Conservation (phyloP, 2,888 invertebrate species). For the Drosophila sordidula region DNA sequence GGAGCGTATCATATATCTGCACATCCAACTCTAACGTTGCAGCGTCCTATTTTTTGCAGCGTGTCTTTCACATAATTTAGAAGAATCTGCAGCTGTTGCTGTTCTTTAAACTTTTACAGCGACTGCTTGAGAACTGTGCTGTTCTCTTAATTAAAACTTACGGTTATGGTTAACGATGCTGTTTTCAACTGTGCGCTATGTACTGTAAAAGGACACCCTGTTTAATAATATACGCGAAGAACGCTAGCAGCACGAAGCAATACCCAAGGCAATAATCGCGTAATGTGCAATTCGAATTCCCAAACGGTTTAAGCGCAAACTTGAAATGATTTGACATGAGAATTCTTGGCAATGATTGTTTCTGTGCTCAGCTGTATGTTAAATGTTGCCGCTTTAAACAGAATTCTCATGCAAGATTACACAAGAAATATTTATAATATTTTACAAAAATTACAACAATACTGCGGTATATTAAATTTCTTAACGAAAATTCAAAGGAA, state of each 20-base stretch:
- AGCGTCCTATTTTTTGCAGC: background rate
- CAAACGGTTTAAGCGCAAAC: constrained; percentile 19
- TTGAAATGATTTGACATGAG: constrained; percentile 10
- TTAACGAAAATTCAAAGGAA: constrained; percentile 5
- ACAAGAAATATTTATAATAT: background rate
- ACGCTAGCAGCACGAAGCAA: background rate
- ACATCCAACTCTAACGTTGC: background rate
- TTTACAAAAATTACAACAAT: background rate
- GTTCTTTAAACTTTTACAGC: no score
- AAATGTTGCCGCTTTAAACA: background rate
- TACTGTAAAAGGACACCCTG: background rate
- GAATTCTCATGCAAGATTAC: background rate
- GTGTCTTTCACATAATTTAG: background rate
- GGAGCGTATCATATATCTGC: no score
- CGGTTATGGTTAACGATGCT: constrained; percentile 1
- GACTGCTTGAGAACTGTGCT: no score
- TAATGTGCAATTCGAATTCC: constrained; percentile 15
- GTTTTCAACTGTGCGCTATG: background rate
- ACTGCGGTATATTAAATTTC: constrained; percentile 2
- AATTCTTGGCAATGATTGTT: background rate
- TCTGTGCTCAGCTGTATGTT: background rate
- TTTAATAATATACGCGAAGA: background rate
- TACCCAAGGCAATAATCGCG: constrained; percentile 10
- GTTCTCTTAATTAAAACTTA: no score
- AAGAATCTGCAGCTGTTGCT: background rate